Evolutionary conservation across 1,140 invertebrate species (phyloP).

Genomic region (Macrotrachela quadricornifera): DNA sequence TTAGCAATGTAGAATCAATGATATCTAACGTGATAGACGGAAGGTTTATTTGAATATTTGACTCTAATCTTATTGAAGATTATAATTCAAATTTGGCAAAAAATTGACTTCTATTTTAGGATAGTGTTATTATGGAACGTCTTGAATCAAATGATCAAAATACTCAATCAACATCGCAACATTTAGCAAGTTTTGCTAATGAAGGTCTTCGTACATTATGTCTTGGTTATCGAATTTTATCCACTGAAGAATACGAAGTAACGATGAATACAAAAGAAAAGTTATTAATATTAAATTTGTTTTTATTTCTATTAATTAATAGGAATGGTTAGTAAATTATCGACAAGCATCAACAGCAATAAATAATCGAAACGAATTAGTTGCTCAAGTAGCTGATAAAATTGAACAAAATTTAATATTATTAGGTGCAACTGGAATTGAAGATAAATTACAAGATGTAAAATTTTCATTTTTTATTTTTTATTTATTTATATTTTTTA

Average conservation of each 20-base stretch:
- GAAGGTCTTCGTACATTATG: slow-evolving; percentile 65
- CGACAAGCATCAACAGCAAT: slow-evolving; percentile 51
- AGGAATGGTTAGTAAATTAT: slow-evolving; percentile 54
- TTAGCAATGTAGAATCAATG: too few species aligned
- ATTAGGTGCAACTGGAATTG: slow-evolving; percentile 77
- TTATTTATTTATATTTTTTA: slow-evolving; percentile 1
- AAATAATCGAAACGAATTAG: slow-evolving; percentile 49
- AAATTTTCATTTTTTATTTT: not conserved
- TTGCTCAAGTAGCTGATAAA: slow-evolving; percentile 35
- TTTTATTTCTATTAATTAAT: not conserved
- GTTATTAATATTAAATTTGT: not conserved
- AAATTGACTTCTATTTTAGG: too few species aligned
- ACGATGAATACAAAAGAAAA: not conserved
- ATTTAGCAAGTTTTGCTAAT: slow-evolving; percentile 73
- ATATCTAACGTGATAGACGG: too few species aligned
- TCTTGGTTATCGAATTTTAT: slow-evolving; percentile 56
- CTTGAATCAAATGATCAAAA: too few species aligned
- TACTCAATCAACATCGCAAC: slow-evolving; percentile 44
- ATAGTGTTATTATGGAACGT: too few species aligned
- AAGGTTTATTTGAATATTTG: too few species aligned
- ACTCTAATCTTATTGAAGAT: too few species aligned
- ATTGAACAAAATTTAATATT: slow-evolving; percentile 43
- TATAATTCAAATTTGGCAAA: too few species aligned
- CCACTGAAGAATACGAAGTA: slow-evolving; percentile 44
- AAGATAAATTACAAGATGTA: slow-evolving; percentile 75